These are phyloP conservation scores for Drosophila tsacasi DNA, from an alignment of 1,140 invertebrate species.

Conservation along the genomic window DNA sequence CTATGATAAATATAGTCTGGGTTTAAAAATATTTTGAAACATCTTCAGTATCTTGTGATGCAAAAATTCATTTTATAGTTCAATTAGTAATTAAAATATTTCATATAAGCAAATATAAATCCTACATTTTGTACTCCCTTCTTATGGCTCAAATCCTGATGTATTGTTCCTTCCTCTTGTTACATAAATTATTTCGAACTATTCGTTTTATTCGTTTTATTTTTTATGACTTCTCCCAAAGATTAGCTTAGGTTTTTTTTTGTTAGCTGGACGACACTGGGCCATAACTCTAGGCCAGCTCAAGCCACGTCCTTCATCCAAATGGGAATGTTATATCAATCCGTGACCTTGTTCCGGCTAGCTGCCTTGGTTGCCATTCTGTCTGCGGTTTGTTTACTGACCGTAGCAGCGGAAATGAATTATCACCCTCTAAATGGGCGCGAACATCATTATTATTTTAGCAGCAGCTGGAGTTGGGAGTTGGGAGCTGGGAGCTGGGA, in stretches of 20 bases:
- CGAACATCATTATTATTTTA: constrained; percentile 61
- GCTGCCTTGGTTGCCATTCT: constrained; percentile 18
- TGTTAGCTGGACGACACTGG: neutral
- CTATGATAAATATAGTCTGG: neutral
- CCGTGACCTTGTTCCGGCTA: constrained; percentile 20
- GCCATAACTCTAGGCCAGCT: neutral
- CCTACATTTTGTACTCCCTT: neutral
- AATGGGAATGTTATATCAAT: constrained; percentile 16
- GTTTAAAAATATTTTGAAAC: neutral
- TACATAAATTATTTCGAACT: neutral
- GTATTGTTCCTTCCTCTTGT: neutral
- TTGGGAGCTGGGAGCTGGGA: neutral
- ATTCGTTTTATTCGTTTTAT: neutral
- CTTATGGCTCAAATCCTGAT: neutral
- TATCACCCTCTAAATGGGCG: constrained; percentile 72
- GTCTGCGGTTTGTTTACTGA: constrained; percentile 46
- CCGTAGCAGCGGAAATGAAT: constrained; percentile 68
- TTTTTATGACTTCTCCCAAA: neutral
- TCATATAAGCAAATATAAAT: neutral
- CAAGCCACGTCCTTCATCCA: neutral
- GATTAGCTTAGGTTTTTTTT: neutral
- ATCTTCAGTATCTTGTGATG: neutral
- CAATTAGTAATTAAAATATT: neutral
- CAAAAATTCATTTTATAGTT: neutral
- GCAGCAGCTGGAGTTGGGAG: neutral